A percentile compares a stretch with the other conserved stretches of the same genome.
These are phyloP conservation scores for Drosophila tristis DNA, from an alignment of 1,140 invertebrate species.

Conservation along the genomic window DNA sequence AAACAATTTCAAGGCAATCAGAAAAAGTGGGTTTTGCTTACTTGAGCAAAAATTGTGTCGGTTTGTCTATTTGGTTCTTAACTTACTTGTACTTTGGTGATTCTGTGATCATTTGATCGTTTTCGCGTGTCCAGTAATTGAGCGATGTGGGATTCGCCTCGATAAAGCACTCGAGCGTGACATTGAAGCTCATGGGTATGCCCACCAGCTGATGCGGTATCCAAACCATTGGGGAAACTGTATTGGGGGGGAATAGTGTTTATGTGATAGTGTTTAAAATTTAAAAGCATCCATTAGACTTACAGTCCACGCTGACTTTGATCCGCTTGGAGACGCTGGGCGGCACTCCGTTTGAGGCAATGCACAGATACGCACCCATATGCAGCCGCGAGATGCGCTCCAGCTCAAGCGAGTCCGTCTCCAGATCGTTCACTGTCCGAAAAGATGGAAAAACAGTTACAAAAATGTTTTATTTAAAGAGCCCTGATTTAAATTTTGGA, in stretches of 20 bases:
- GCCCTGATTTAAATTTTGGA: background rate
- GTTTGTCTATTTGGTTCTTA: too few species aligned
- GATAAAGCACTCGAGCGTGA: slow-evolving; percentile 94
- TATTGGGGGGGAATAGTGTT: background rate
- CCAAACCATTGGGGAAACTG: slow-evolving; percentile 93
- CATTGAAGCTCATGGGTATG: slow-evolving; percentile 90
- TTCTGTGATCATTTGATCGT: slow-evolving; percentile 95
- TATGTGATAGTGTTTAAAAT: too few species aligned
- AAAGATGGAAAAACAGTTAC: background rate
- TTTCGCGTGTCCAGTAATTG: slow-evolving; percentile 95
- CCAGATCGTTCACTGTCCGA: slow-evolving; percentile 90
- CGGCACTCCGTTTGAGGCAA: slow-evolving; percentile 92
- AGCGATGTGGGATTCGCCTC: slow-evolving; percentile 95
- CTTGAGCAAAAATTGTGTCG: too few species aligned
- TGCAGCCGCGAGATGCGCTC: slow-evolving; percentile 93
- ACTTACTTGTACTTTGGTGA: slow-evolving; percentile 90
- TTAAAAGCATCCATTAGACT: slow-evolving; percentile 85
- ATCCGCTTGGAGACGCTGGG: slow-evolving; percentile 94
- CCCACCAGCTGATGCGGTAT: slow-evolving; percentile 96
- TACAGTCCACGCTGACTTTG: slow-evolving; percentile 97
- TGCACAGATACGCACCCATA: slow-evolving; percentile 96
- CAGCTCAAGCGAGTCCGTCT: slow-evolving; percentile 93
- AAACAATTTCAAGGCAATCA: too few species aligned
- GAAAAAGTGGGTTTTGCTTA: too few species aligned
- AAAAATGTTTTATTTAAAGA: background rate